Base-by-base conservation (phyloP, 1,140 invertebrate species). In the Lepeophtheirus salmonis region DNA sequence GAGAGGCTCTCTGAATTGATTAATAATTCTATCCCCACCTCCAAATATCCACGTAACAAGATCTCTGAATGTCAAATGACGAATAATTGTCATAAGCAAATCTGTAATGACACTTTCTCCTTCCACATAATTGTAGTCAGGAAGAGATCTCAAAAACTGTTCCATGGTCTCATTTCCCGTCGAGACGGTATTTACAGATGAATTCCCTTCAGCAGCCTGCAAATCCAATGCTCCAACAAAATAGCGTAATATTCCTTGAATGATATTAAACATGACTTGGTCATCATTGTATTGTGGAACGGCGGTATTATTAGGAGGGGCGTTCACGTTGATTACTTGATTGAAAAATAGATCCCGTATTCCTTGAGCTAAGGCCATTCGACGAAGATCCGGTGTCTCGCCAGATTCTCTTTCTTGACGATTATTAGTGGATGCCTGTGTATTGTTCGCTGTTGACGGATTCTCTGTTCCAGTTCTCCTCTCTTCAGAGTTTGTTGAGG, bases 51-150 rank as follows among this genome's bases (percentile, higher is more conserved):
- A 41, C n/a, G 16, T 24, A 23, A 57, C 25, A 21, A 57, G 26
- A 23, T 57, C 59, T 3, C 17, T 14, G 24, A 61, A 61, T n/a
- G 50, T 54, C 16, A 53, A 16, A 13, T 26, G 10, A 12, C 50
- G 49, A 56, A 48, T 67, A 51, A 73, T 61, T 16, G 70, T 66
- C 67, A 72, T 70, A 49, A 72, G 64, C 24, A 74, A 61, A 66
- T 74, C 72, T 13, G 66, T 66, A 51, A 73, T 66, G n/a, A 74
- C 56, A 56, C 68, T 71, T 69, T 74, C 73, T 41, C 72, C 75
- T 63, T 68, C 68, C 51, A 64, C 65, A 63, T 69, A 71, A 16
- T 67, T 65, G 52, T 70, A 68, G 62, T 70, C 72, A 26, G 65
- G 68, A 55, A 71, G 65, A 57, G 62, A 68, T 50, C 69, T 66